phyloP scores from a whole-genome alignment of 2,113 vertebrate species.

The Phaethon lepturus region DNA sequence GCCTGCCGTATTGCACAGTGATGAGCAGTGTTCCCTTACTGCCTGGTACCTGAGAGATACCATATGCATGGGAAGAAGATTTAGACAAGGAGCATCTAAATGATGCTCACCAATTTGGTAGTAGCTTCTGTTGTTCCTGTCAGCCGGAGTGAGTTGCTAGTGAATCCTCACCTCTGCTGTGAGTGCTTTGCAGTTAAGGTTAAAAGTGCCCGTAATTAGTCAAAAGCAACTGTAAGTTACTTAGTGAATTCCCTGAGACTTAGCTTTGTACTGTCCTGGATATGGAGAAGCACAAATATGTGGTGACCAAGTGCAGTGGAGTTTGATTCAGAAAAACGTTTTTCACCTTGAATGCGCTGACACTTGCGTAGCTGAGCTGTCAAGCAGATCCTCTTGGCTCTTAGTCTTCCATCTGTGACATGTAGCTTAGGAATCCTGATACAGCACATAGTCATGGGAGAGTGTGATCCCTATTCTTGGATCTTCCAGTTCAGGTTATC shows the following conservation, averaged over 20 bases:
- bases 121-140: background rate
- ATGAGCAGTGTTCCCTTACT: background rate
- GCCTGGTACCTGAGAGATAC: background rate
- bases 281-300: background rate
- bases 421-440: fast-evolving
- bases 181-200: background rate
- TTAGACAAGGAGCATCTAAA: background rate
- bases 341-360: background rate
- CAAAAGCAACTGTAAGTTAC: background rate
- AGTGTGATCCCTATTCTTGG: background rate
- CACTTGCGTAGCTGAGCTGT: background rate
- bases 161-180: background rate
- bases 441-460: background rate
- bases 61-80: fast-evolving
- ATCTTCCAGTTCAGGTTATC: background rate
- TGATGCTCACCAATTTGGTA: background rate
- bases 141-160: background rate
- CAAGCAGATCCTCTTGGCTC: background rate
- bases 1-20: fast-evolving
- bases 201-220: background rate
- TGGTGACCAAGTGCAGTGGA: background rate
- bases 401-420: background rate
- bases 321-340: background rate
- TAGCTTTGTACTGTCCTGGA: background rate
- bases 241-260: background rate